These are phyloP conservation scores for Anodontia alba DNA, from an alignment of 2,888 invertebrate species.

Conservation along the genomic window DNA sequence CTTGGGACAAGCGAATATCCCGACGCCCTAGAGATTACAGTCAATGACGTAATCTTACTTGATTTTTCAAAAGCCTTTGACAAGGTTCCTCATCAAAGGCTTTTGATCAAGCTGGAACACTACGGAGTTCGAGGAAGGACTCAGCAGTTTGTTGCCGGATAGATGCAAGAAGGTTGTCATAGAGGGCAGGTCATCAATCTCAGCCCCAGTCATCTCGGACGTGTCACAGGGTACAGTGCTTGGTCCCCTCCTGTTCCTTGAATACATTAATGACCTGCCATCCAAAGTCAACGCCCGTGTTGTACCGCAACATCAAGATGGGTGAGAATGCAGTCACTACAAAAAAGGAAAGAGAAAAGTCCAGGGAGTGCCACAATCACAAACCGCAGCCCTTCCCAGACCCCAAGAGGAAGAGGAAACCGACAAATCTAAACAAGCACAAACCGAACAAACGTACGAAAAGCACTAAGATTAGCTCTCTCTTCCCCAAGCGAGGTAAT, in stretches of 20 bases:
- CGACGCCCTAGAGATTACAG: conserved; percentile 1
- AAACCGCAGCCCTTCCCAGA: no score
- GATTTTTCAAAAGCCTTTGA: neutral
- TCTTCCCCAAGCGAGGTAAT: no score
- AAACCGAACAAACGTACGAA: no score
- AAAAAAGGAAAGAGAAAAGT: no score
- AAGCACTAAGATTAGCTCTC: no score
- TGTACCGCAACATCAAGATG: neutral
- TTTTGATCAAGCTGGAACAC: conserved; percentile 12
- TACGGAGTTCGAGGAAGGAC: neutral
- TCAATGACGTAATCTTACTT: neutral
- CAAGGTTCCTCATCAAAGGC: neutral
- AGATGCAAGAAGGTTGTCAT: neutral
- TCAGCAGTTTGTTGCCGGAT: neutral
- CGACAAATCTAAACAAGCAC: no score
- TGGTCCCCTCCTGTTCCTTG: neutral
- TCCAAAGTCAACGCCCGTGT: neutral
- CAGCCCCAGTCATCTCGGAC: neutral
- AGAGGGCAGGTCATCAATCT: neutral
- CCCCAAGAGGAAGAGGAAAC: no score
- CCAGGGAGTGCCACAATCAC: no score
- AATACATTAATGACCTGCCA: neutral
- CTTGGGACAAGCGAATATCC: neutral
- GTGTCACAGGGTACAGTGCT: neutral
- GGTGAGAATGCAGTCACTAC: neutral